phyloP scores from a whole-genome alignment of 2,797 vertebrate genomes.

The Falco cherrug region DNA sequence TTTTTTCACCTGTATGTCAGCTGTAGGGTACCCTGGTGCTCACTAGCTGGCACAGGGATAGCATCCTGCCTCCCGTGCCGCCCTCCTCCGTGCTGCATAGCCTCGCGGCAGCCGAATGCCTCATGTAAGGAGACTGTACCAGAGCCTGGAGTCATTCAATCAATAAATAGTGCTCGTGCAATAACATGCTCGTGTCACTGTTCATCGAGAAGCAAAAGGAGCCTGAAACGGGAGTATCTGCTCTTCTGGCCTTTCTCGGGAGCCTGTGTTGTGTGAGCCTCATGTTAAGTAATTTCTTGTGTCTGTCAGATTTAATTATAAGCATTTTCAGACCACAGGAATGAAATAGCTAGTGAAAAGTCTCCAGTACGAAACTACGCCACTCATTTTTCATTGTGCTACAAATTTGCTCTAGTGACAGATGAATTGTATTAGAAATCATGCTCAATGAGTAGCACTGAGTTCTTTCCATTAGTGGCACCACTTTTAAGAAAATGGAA shows the following conservation, averaged over 20 bases:
- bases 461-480: background rate
- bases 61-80: background rate
- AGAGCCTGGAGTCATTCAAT: background rate
- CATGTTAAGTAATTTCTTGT: background rate
- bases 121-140: background rate
- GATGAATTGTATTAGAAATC: background rate
- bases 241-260: background rate
- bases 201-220: background rate
- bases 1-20: background rate
- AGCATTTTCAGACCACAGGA: background rate
- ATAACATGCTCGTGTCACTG: accelerated
- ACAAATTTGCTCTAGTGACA: background rate
- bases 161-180: background rate
- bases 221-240: background rate
- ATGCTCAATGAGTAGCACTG: background rate
- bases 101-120: background rate
- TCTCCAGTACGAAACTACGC: background rate
- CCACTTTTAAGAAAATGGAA: background rate
- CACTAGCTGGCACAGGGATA: background rate
- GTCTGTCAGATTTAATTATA: background rate
- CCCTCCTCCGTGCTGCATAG: background rate
- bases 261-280: background rate
- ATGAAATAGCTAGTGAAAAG: background rate
- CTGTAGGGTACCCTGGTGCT: too few relatives aligned
- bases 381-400: background rate